Evolutionary conservation across 2,113 vertebrate genomes (phyloP).

Genomic region (Felis chaus): DNA sequence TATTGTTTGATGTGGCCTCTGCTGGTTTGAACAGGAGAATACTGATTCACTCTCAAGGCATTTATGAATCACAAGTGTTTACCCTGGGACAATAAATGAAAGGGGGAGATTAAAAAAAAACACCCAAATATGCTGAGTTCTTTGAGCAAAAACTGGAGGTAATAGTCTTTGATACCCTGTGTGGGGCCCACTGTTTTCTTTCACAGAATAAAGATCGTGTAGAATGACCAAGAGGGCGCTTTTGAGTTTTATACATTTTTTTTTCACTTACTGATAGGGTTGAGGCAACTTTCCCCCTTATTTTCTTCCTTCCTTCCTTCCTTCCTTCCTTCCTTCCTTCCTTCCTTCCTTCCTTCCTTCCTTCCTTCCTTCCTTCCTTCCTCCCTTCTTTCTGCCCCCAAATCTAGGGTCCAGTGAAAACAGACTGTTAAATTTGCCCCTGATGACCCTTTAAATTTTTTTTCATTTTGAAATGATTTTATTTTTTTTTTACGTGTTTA

Average conservation of each 20-base stretch:
- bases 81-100: constrained; percentile 84
- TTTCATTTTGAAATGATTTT: background rate
- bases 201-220: background rate
- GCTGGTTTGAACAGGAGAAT: constrained; percentile 83
- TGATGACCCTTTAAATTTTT: background rate
- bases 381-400: background rate
- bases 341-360: background rate
- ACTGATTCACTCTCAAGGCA: constrained; percentile 84
- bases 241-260: background rate
- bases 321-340: no score
- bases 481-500: background rate
- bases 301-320: background rate
- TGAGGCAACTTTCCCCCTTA: background rate
- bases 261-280: background rate
- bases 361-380: no score
- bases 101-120: constrained; percentile 80
- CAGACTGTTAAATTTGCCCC: background rate
- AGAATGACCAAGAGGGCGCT: background rate
- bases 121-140: constrained; percentile 70
- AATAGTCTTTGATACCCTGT: background rate
- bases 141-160: constrained; percentile 73
- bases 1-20: constrained; percentile 84
- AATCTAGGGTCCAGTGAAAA: background rate
- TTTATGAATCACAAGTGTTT: constrained; percentile 87
- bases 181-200: background rate